A percentile compares a stretch with the other conserved stretches of the same genome.
Evolutionary conservation across 2,888 invertebrate species (phyloP).

Genomic region (Melieria crassipennis): DNA sequence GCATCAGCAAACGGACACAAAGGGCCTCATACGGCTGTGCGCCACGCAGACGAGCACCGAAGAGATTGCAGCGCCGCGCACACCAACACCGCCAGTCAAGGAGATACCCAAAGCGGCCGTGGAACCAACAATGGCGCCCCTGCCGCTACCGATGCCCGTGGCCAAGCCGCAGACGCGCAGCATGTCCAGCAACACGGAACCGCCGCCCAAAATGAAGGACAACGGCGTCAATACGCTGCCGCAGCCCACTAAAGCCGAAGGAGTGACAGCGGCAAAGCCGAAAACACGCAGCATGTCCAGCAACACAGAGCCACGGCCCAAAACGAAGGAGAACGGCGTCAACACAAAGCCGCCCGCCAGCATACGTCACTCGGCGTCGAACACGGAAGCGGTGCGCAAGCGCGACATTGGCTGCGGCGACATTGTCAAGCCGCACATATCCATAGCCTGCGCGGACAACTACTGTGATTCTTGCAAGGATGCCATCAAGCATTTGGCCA

Average conservation of each 20-base stretch:
- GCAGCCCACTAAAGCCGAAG: conserved; percentile 39
- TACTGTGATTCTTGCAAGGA: conserved; percentile 73
- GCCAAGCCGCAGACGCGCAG: conserved; percentile 39
- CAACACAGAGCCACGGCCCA: conserved; percentile 50
- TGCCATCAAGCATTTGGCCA: conserved; percentile 69
- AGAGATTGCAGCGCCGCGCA: conserved; percentile 49
- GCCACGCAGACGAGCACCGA: conserved; percentile 54
- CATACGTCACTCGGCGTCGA: conserved; percentile 55
- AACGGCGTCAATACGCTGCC: conserved; percentile 49
- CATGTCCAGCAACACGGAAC: conserved; percentile 51
- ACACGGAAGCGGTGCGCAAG: conserved; percentile 63
- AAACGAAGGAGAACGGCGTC: conserved; percentile 46
- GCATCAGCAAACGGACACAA: conserved; percentile 65
- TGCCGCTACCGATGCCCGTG: not conserved
- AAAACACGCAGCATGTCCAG: conserved; percentile 46
- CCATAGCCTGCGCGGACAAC: conserved; percentile 68
- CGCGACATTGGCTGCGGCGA: conserved; percentile 69
- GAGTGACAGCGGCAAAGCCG: conserved; percentile 40
- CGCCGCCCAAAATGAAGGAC: conserved; percentile 42
- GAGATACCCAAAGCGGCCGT: not conserved
- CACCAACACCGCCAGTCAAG: conserved; percentile 18
- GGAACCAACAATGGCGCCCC: conserved; percentile 6
- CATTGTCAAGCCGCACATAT: conserved; percentile 67
- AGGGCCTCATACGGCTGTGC: conserved; percentile 55
- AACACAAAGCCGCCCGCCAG: conserved; percentile 49